These are phyloP conservation scores for Ctenochaetus hawaiiensis DNA, from an alignment of 2,797 vertebrate genomes.

Conservation along the genomic window DNA sequence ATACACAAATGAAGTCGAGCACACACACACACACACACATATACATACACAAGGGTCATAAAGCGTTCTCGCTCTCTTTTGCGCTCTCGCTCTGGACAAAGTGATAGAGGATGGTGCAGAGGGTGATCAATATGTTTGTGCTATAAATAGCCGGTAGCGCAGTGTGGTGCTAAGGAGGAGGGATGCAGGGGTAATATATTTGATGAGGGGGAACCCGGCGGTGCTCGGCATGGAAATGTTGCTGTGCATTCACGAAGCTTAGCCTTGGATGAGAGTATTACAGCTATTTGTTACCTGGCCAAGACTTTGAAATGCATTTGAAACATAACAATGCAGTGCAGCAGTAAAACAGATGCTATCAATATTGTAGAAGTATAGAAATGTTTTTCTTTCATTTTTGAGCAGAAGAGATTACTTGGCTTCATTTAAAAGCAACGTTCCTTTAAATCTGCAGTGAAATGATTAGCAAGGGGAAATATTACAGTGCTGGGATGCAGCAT, in stretches of 20 bases:
- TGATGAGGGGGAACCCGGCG: conserved; percentile 72
- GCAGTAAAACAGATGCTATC: conserved; percentile 17
- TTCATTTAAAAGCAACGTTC: conserved; percentile 25
- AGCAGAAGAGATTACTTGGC: conserved; percentile 8
- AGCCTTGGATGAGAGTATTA: conserved; percentile 31
- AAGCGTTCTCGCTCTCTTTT: conserved; percentile 33
- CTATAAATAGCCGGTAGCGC: conserved; percentile 85
- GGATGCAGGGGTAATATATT: conserved; percentile 84
- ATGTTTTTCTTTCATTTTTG: not conserved
- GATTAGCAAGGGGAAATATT: conserved; percentile 45
- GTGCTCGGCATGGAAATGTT: conserved; percentile 72
- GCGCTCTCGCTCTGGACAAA: conserved; percentile 59
- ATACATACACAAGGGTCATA: conserved; percentile 41
- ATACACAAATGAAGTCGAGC: not conserved
- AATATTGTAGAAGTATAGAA: conserved; percentile 14
- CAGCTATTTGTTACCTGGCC: conserved; percentile 62
- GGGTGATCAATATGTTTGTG: conserved; percentile 87
- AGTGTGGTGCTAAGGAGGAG: conserved; percentile 79
- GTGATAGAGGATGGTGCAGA: conserved; percentile 82
- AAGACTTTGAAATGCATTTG: conserved; percentile 36
- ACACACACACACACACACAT: not conserved
- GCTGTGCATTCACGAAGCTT: conserved; percentile 64
- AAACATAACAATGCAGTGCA: conserved; percentile 27
- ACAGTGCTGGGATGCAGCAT: conserved; percentile 27
- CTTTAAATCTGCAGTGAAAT: conserved; percentile 26